Evolutionary conservation across 2,113 vertebrate species (phyloP).

Genomic region (Callipepla californica): DNA sequence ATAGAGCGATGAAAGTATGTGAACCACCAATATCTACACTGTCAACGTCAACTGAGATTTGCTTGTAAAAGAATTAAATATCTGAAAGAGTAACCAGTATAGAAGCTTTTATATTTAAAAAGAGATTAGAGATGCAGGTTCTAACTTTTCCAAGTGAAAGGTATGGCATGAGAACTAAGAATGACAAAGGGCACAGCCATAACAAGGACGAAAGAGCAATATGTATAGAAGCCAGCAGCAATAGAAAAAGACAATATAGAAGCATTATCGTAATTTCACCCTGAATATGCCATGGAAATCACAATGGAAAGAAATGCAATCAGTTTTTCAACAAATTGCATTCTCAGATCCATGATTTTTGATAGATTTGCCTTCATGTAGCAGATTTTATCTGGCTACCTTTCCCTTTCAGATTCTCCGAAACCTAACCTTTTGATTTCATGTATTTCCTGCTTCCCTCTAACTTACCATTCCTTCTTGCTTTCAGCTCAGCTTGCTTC

Average conservation of each 20-base stretch:
- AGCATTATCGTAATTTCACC: neutral
- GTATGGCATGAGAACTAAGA: neutral
- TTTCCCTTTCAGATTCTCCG: neutral
- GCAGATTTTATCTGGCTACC: neutral
- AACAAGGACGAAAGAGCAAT: neutral
- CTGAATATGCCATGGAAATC: neutral
- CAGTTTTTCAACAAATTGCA: neutral
- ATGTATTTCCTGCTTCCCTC: neutral
- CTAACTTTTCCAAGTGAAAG: neutral
- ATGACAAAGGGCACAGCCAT: neutral
- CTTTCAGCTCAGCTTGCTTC: neutral
- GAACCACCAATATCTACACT: neutral
- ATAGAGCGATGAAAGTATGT: neutral
- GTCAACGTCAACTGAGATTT: neutral
- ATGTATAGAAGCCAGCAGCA: neutral
- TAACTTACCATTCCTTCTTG: neutral
- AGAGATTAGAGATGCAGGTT: constrained; percentile 8
- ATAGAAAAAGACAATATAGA: neutral
- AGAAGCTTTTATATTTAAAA: constrained; percentile 12
- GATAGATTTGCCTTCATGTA: neutral
- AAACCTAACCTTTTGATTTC: neutral
- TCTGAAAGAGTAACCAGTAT: neutral
- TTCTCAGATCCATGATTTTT: neutral
- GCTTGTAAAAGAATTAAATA: neutral
- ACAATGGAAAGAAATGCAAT: neutral